Base-by-base conservation (phyloP, 2,113 vertebrate genomes). In the Scophthalmus maximus region DNA sequence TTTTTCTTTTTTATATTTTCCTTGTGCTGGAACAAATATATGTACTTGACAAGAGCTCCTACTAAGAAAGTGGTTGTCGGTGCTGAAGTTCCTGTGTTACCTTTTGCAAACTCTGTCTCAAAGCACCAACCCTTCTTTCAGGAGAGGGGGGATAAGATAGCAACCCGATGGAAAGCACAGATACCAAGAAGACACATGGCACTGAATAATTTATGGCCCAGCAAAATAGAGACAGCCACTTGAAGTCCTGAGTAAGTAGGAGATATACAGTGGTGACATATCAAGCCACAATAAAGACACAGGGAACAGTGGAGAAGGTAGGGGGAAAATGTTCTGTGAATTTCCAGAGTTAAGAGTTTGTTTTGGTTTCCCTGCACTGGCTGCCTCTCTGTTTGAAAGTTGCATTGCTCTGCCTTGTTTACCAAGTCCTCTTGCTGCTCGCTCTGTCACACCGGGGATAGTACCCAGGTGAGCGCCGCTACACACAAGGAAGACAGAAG, bases 21-120 rank as follows among this genome's bases (percentile, higher is more conserved):
- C 84, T 92, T 89, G 88, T 90, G 90, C 90, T 57, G 90, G 87
- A 92, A 92, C 87, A 91, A 91, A 90, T 92, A 89, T 92, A 91
- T 90, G 89, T 93, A 88, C 91, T 92, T 93, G 91, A 92, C 92
- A 92, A 93, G 90, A 93, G 90, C 88, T 91, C 83, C 89, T 92
- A 91, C 92, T 93, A 92, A 93, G 92, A 93, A 92, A 92, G 92
- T 91, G 91, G 92, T 93, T 94, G 93, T 94, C 90, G 91, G 85
- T 87, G 93, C 91, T 93, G 90, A 92, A 91, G 88, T 93, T 92
- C 92, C 89, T 91, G 86, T 91, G 92, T 93, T 94, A 90, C 91
- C 90, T 93, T 92, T 92, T 92, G 89, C 91, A 93, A 94, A 94
- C 92, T 92, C 91, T 91, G 90, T 92, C 92, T 93, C 92, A 93